Conservation (phyloP, 1,140 invertebrate species). For the Drosophila kanapiae region DNA sequence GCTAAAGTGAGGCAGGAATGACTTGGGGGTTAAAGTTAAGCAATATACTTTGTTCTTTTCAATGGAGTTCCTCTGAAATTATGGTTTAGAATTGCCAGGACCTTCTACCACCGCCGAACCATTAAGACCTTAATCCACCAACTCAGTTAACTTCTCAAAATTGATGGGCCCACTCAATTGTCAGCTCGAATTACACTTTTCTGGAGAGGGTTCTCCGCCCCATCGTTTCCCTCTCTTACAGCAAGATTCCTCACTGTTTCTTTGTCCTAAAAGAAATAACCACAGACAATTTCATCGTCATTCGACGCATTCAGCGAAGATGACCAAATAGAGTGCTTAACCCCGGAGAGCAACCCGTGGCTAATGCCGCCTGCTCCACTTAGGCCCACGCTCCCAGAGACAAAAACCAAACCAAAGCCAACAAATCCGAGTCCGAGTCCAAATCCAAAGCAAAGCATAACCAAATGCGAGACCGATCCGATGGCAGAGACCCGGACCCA, state of each 20-base stretch:
- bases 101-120: neutral
- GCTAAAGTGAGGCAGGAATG: neutral
- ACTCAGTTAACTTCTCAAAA: constrained; percentile 30
- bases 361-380: constrained; percentile 72
- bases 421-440: constrained; percentile 30
- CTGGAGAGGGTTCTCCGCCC: neutral
- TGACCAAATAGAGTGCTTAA: constrained; percentile 73
- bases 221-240: neutral
- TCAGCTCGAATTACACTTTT: constrained; percentile 37
- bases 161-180: constrained; percentile 42
- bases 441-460: constrained; percentile 39
- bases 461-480: constrained; percentile 22
- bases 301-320: constrained; percentile 30
- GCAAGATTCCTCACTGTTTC: neutral
- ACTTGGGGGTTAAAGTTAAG: no score
- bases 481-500: constrained; percentile 8
- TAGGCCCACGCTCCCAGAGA: constrained; percentile 63
- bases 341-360: constrained; percentile 54
- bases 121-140: constrained; percentile 11
- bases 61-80: neutral
- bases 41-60: neutral
- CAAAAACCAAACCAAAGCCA: constrained; percentile 14
- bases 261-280: constrained; percentile 6
- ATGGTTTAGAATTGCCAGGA: neutral
- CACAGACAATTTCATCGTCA: constrained; percentile 32